These are phyloP conservation scores for Oophaga sylvatica DNA, from an alignment of 2,797 vertebrate genomes.

Conservation along the genomic window DNA sequence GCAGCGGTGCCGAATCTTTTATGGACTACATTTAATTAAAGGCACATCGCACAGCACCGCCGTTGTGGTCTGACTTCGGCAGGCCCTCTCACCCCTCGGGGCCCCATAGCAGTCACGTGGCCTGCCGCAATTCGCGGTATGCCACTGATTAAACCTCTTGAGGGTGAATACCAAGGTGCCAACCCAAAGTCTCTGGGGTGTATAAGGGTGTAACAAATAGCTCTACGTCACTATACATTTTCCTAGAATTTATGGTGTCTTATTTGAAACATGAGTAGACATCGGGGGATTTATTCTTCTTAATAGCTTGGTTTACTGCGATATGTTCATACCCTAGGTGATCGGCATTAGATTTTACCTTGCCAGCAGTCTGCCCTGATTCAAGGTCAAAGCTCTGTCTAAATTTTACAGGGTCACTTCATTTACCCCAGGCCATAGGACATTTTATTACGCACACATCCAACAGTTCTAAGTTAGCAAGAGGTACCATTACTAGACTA, in stretches of 20 bases:
- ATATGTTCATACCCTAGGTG: not conserved
- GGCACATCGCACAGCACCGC: too few species aligned
- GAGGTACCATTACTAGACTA: not conserved
- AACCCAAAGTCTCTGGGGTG: not conserved
- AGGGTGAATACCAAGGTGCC: not conserved
- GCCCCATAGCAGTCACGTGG: too few species aligned
- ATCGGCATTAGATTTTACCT: not conserved
- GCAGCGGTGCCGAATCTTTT: too few species aligned
- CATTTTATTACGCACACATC: not conserved
- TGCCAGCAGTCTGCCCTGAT: not conserved
- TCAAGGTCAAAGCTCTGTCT: not conserved
- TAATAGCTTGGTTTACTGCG: not conserved
- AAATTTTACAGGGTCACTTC: slow-evolving; percentile 1
- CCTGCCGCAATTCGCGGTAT: too few species aligned
- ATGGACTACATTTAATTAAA: too few species aligned
- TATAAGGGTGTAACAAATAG: not conserved
- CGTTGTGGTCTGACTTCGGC: too few species aligned
- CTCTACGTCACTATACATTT: not conserved
- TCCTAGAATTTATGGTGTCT: not conserved
- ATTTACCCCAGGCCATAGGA: slow-evolving; percentile 17
- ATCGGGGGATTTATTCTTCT: not conserved
- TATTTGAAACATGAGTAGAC: not conserved
- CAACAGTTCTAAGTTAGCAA: not conserved
- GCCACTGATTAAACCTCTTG: not conserved
- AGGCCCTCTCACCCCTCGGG: too few species aligned